Evolutionary conservation across 2,797 vertebrate species (phyloP).

Genomic region (Heterohyrax brucei): DNA sequence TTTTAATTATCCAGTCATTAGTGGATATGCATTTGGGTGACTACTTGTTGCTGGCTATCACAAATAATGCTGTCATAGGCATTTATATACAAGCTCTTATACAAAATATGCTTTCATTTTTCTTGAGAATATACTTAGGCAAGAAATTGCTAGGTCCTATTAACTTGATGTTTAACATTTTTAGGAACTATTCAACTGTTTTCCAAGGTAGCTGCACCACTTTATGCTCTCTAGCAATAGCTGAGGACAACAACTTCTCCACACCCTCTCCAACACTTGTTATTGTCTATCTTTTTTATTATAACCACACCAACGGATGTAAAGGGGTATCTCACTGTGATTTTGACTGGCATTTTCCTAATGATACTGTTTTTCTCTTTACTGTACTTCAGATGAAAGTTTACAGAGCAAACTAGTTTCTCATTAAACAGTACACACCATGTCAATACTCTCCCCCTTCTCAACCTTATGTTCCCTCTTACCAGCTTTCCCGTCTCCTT

Average conservation of each 20-base stretch:
- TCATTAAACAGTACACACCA: too few relatives aligned
- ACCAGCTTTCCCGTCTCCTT: too few relatives aligned
- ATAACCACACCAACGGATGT: not conserved
- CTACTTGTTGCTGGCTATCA: not conserved
- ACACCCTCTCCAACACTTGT: not conserved
- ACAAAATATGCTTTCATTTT: not conserved
- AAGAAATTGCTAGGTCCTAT: not conserved
- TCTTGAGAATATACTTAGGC: slow-evolving; percentile 1
- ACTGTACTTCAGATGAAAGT: too few relatives aligned
- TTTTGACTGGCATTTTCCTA: slow-evolving; percentile 42
- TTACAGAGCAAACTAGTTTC: too few relatives aligned
- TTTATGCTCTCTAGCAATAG: not conserved
- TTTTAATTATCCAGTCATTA: not conserved
- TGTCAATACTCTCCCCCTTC: too few relatives aligned
- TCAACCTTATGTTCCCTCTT: too few relatives aligned
- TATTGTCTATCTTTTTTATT: not conserved
- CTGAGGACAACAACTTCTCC: not conserved
- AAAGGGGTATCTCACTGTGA: not conserved
- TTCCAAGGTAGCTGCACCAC: not conserved
- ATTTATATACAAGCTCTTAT: not conserved
- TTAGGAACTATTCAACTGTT: not conserved
- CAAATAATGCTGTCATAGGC: not conserved
- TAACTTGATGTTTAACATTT: slow-evolving; percentile 16
- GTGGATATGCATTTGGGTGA: not conserved
- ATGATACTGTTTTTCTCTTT: not conserved